These are phyloP conservation scores for Alouatta caraya DNA, from an alignment of 2,797 vertebrate genomes.

Conservation along the genomic window DNA sequence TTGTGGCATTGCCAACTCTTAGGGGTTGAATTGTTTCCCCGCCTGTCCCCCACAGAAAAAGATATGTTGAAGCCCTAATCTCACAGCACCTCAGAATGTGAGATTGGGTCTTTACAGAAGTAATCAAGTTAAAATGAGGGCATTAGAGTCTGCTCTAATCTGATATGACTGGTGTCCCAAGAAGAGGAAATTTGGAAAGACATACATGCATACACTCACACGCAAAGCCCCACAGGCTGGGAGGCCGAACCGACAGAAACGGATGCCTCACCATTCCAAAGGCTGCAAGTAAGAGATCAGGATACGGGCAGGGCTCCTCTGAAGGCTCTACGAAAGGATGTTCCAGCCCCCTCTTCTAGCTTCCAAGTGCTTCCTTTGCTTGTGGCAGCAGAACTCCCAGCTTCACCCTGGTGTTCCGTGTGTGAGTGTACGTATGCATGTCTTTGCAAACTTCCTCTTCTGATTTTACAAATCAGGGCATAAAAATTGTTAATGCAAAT, in stretches of 20 bases:
- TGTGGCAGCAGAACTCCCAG: too few relatives aligned
- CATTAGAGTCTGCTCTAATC: not conserved
- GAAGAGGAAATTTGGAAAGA: not conserved
- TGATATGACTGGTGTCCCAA: not conserved
- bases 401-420: not conserved
- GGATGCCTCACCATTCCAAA: not conserved
- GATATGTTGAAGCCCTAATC: not conserved
- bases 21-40: not conserved
- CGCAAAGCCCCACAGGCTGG: not conserved
- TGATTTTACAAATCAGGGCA: not conserved
- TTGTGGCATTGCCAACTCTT: not conserved
- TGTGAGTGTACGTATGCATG: not conserved
- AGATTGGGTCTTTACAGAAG: not conserved
- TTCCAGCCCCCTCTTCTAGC: too few relatives aligned
- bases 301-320: not conserved
- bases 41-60: not conserved
- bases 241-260: not conserved
- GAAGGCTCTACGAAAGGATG: too few relatives aligned
- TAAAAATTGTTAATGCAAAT: not conserved
- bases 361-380: too few relatives aligned
- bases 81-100: not conserved
- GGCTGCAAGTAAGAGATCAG: not conserved
- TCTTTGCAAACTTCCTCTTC: not conserved
- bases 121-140: not conserved
- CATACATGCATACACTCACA: not conserved